phyloP scores from a whole-genome alignment of 2,888 invertebrate genomes.

The Agapostemon virescens region DNA sequence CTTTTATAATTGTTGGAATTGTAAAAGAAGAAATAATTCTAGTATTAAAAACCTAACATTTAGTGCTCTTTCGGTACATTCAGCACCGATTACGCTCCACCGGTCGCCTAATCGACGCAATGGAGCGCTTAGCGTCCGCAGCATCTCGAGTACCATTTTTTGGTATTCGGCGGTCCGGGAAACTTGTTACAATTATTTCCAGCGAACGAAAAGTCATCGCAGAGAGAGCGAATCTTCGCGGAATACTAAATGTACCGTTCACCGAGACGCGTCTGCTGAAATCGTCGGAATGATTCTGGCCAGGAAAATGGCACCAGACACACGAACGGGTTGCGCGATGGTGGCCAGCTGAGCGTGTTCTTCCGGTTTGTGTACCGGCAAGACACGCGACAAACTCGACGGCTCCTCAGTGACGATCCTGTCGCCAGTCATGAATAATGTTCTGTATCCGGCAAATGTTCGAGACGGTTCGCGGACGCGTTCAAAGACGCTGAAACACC shows the following conservation, averaged over 20 bases:
- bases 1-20: no score
- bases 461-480: slow-evolving; percentile 35
- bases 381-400: slow-evolving; percentile 76
- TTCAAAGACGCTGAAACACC: slow-evolving; percentile 36
- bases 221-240: background rate
- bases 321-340: slow-evolving; percentile 69
- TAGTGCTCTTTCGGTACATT: no score
- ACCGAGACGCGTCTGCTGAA: slow-evolving; percentile 16
- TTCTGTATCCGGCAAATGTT: slow-evolving; percentile 47
- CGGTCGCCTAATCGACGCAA: no score
- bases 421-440: slow-evolving; percentile 73
- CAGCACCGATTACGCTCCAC: no score
- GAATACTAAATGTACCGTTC: slow-evolving; percentile 43
- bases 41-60: no score
- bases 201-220: background rate
- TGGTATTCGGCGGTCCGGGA: no score
- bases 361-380: slow-evolving; percentile 75
- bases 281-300: slow-evolving; percentile 41
- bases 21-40: no score
- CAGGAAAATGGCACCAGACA: slow-evolving; percentile 33
- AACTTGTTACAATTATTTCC: background rate
- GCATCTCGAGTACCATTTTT: no score
- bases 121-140: no score
- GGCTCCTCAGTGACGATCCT: slow-evolving; percentile 71
- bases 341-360: slow-evolving; percentile 74